Base-by-base conservation (phyloP, 1,140 invertebrate genomes). In the Aleiodes sp. region DNA sequence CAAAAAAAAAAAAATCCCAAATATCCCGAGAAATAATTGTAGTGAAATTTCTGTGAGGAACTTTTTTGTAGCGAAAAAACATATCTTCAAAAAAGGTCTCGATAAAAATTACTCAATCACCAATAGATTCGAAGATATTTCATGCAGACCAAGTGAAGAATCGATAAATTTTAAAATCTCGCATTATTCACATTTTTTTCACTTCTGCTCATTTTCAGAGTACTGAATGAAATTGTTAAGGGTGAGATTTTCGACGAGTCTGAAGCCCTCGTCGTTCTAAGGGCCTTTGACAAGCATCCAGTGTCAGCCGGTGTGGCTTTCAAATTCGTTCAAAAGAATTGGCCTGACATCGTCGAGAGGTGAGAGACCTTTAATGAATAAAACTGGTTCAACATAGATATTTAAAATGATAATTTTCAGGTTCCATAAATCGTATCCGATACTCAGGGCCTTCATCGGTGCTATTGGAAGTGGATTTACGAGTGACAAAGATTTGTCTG, bases 291-390 rank as follows among this genome's bases (percentile, higher is more conserved):
- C 1, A 74, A 73, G 68, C 75, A 82, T 69, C 80, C 82, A 24
- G 75, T 75, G 1, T 79, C 81, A 2, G 72, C 80, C 21, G 73
- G 76, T 68, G 70, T 73, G 3, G 76, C 80, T 3, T 72, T 73
- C 16, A 76, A 78, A 62, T 83, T 81, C 26, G 68, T 83, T 6
- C 73, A 76, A 66, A 75, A 67, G 33, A 76, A 82, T 73, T 83
- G 81, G 81, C 60, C 75, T 8, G 65, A 76, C 21, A 81, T 84
- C 19, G 46, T 74, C 0, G 66, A 74, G 12, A 80, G 76, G 81
- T 83, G 68, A 56, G 4, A 8, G 1, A 33, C 4, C n/a, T 33
- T 4, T 4, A 33, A 33, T 0, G 12, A 33, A 33, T 1, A 33
- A 33, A 33, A 33, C 31, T 10, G 12, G 12, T 33, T 1, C 7